Conservation (phyloP, 2,113 vertebrate species). For the Perccottus glenii region DNA sequence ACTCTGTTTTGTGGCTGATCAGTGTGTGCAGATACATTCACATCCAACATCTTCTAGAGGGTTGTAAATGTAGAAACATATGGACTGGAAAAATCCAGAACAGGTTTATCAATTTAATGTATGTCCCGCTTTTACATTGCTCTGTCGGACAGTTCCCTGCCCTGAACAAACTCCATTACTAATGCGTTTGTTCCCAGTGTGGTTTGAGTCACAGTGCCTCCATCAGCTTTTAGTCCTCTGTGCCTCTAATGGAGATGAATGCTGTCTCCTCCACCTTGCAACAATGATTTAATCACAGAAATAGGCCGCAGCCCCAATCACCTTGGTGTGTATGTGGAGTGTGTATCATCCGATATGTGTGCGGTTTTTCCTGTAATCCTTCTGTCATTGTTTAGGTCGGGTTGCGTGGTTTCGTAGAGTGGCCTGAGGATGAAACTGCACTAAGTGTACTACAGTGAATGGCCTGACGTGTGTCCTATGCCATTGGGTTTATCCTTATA, state of each 20-base stretch:
- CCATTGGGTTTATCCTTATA: not conserved
- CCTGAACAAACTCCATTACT: constrained; percentile 32
- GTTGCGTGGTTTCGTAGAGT: constrained; percentile 13
- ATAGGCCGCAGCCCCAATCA: constrained; percentile 38
- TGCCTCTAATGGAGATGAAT: constrained; percentile 55
- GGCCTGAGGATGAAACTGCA: constrained; percentile 28
- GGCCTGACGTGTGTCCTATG: constrained; percentile 6
- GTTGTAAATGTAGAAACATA: too few species aligned
- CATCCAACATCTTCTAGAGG: too few species aligned
- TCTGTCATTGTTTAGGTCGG: constrained; percentile 18
- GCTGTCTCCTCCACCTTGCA: constrained; percentile 44
- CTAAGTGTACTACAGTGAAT: constrained; percentile 25
- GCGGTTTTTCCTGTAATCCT: constrained; percentile 21
- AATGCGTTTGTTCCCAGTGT: constrained; percentile 29
- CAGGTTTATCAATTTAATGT: constrained; percentile 8
- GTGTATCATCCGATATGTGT: constrained; percentile 1
- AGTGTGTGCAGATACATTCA: too few species aligned
- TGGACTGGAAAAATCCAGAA: too few species aligned
- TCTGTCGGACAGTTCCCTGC: constrained; percentile 33
- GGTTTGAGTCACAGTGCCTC: constrained; percentile 43
- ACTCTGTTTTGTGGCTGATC: too few species aligned
- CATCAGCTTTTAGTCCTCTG: constrained; percentile 28
- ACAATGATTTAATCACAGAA: constrained; percentile 67
- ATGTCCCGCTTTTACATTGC: constrained; percentile 22
- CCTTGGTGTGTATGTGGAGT: constrained; percentile 11